Conservation (phyloP, 2,797 vertebrate genomes). For the Thamnophis elegans region DNA sequence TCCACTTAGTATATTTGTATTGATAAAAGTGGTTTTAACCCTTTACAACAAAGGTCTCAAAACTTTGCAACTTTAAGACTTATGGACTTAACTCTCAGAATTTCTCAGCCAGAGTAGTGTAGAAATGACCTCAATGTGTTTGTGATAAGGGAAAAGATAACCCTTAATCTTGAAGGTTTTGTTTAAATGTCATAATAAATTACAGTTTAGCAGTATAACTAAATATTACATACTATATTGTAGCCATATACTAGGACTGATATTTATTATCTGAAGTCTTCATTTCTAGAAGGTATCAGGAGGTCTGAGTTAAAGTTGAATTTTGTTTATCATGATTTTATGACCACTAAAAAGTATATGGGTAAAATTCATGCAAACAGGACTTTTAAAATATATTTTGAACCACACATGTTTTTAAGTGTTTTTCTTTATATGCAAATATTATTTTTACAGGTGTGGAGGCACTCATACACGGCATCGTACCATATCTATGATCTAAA, state of each 20-base stretch:
- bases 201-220: neutral
- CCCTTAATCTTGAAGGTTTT: neutral
- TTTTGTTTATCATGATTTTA: neutral
- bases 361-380: neutral
- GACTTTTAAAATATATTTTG: neutral
- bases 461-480: conserved; percentile 77
- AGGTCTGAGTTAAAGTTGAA: neutral
- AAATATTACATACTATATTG: neutral
- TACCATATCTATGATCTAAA: conserved; percentile 72
- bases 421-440: conserved; percentile 34
- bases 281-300: neutral
- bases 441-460: conserved; percentile 74
- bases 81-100: neutral
- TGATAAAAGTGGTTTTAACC: neutral
- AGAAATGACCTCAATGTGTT: neutral
- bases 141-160: neutral
- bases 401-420: neutral
- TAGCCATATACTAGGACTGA: neutral
- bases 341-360: neutral
- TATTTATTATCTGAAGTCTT: neutral
- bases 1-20: neutral
- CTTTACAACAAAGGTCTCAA: neutral
- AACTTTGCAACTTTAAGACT: neutral
- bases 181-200: neutral
- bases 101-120: neutral